A percentile compares a stretch with the other conserved stretches of the same genome.
Conservation (phyloP, 2,113 vertebrate genomes). For the Scomber colias region DNA sequence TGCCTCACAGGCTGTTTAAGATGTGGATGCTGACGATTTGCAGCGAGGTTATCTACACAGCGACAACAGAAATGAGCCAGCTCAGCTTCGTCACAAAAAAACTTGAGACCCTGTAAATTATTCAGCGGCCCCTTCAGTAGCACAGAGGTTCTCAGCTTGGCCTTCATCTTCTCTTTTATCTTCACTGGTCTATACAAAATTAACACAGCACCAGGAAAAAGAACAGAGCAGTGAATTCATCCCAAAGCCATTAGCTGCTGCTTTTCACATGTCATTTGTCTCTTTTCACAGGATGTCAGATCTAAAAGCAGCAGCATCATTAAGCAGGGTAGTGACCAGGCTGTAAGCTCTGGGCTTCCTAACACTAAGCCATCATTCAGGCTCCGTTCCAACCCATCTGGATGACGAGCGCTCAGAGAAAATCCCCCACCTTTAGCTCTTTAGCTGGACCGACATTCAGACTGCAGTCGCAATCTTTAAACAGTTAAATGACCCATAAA, state of each 20-base stretch:
- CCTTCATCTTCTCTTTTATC: slow-evolving; percentile 9
- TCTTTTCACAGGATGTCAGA: slow-evolving; percentile 38
- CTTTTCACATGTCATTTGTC: slow-evolving; percentile 42
- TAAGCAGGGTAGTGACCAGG: slow-evolving; percentile 38
- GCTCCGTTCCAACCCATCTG: slow-evolving; percentile 73
- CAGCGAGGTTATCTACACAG: background rate
- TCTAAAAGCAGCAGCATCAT: slow-evolving; percentile 57
- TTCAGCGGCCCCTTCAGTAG: background rate
- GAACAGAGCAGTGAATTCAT: slow-evolving; percentile 28
- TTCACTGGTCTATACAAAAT: slow-evolving; percentile 12
- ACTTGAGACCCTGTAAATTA: background rate
- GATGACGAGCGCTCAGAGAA: slow-evolving; percentile 55
- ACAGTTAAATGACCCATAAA: slow-evolving; percentile 21
- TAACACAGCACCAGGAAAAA: slow-evolving; percentile 13
- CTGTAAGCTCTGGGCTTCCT: slow-evolving; percentile 45
- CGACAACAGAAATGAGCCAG: background rate
- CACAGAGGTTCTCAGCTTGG: background rate
- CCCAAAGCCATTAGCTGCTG: slow-evolving; percentile 31
- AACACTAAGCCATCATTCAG: slow-evolving; percentile 63
- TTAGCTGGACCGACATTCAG: slow-evolving; percentile 18
- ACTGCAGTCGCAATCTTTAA: slow-evolving; percentile 15
- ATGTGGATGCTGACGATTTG: slow-evolving; percentile 1
- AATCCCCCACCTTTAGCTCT: slow-evolving; percentile 61
- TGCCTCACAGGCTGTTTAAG: background rate
- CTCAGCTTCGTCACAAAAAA: slow-evolving; percentile 15